phyloP scores from a whole-genome alignment of 2,113 vertebrate genomes.

The Sakesphorus luctuosus region DNA sequence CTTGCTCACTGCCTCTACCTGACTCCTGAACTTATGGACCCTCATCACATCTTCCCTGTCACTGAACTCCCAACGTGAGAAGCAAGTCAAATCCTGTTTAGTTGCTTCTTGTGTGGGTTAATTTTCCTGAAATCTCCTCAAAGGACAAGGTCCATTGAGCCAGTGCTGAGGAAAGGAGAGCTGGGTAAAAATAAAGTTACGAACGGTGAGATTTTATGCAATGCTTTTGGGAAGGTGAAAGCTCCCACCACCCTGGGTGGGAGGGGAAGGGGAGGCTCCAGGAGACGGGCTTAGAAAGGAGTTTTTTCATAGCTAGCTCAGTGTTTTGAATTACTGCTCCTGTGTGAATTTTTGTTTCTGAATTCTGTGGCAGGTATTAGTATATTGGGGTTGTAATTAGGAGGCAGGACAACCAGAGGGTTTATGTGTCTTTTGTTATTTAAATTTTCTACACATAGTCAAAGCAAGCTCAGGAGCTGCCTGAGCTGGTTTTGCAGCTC shows the following conservation, averaged over 20 bases:
- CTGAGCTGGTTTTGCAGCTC: neutral
- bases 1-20: neutral
- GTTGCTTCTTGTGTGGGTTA: neutral
- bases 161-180: neutral
- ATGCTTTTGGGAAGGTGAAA: neutral
- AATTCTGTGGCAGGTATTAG: neutral
- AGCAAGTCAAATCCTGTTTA: neutral
- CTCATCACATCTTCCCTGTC: neutral
- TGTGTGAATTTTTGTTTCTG: neutral
- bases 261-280: neutral
- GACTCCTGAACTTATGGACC: neutral
- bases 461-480: neutral
- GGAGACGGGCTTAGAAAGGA: neutral
- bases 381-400: neutral
- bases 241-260: neutral
- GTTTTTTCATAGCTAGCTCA: neutral
- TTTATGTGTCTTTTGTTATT: conserved; percentile 19
- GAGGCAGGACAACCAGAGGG: neutral
- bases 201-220: neutral
- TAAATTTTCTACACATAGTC: neutral
- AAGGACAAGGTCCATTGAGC: neutral
- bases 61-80: neutral
- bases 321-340: neutral
- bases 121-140: neutral
- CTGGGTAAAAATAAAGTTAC: neutral